A percentile compares a stretch with the other conserved stretches of the same genome.
Conservation (phyloP, 2,113 vertebrate genomes). For the Periophthalmodon schlosseri region DNA sequence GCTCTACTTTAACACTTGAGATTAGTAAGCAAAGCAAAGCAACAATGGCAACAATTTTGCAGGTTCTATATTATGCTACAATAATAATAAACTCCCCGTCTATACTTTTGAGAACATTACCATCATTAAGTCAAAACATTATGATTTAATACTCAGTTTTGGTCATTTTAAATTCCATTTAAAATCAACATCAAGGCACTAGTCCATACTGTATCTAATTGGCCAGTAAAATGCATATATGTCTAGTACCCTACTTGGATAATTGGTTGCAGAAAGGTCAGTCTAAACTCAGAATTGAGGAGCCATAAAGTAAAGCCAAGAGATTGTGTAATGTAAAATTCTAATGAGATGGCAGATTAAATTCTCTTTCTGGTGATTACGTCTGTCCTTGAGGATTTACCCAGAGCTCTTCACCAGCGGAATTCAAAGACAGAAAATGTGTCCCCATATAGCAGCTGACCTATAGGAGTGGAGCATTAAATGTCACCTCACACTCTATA, state of each 20-base stretch:
- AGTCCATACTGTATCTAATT: background rate
- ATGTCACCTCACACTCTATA: slow-evolving; percentile 3
- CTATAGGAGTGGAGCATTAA: slow-evolving; percentile 5
- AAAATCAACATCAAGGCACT: background rate
- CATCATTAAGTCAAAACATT: background rate
- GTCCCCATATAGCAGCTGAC: background rate
- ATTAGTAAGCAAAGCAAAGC: background rate
- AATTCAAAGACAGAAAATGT: background rate
- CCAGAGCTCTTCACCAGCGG: background rate
- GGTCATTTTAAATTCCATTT: background rate
- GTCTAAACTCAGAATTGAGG: slow-evolving; percentile 3
- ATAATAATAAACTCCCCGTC: too few relatives aligned
- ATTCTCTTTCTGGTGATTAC: slow-evolving; percentile 9
- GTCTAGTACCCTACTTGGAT: background rate
- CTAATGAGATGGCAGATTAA: slow-evolving; percentile 8
- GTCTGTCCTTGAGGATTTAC: background rate
- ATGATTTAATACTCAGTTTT: too few relatives aligned
- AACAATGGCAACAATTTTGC: background rate
- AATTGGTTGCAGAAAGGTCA: background rate
- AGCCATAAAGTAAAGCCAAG: background rate
- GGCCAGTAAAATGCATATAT: background rate
- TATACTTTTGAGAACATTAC: too few relatives aligned
- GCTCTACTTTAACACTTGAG: background rate
- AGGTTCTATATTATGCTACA: too few relatives aligned
- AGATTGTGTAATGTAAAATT: slow-evolving; percentile 1